Evolutionary conservation across 2,797 vertebrate genomes (phyloP).

Genomic region (Pangasius macronema): DNA sequence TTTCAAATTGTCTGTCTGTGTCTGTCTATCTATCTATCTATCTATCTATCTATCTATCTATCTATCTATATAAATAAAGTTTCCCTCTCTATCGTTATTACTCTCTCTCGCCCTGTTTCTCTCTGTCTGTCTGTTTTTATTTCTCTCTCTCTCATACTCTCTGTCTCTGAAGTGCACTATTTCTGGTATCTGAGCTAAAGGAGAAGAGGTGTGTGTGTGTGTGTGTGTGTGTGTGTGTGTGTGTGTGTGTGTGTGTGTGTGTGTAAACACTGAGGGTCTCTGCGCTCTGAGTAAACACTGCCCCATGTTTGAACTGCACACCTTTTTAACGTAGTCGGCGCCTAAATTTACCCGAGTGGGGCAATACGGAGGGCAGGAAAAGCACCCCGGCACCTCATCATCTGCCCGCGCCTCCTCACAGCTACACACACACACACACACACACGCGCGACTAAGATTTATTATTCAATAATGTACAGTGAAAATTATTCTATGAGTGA

Average conservation of each 20-base stretch:
- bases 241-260: conserved; percentile 52
- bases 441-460: background rate
- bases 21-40: conserved; percentile 19
- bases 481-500: background rate
- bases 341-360: conserved; percentile 71
- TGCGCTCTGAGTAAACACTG: conserved; percentile 73
- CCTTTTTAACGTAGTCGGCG: conserved; percentile 67
- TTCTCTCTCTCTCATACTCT: conserved; percentile 25
- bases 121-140: background rate
- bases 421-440: background rate
- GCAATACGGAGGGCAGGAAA: conserved; percentile 72
- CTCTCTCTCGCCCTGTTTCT: conserved; percentile 54
- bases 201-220: conserved; percentile 12
- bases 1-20: background rate
- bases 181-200: background rate
- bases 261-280: conserved; percentile 75
- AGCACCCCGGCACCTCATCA: conserved; percentile 63
- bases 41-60: conserved; percentile 9
- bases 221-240: background rate
- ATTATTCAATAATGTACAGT: background rate
- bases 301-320: conserved; percentile 78
- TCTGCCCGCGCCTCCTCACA: background rate
- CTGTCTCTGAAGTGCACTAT: conserved; percentile 53
- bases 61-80: background rate
- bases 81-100: conserved; percentile 45